Evolutionary conservation across 2,113 vertebrate genomes (phyloP), one percentile per base, ranked within the genome.

Genomic region (Mormyrus iriodes): DNA sequence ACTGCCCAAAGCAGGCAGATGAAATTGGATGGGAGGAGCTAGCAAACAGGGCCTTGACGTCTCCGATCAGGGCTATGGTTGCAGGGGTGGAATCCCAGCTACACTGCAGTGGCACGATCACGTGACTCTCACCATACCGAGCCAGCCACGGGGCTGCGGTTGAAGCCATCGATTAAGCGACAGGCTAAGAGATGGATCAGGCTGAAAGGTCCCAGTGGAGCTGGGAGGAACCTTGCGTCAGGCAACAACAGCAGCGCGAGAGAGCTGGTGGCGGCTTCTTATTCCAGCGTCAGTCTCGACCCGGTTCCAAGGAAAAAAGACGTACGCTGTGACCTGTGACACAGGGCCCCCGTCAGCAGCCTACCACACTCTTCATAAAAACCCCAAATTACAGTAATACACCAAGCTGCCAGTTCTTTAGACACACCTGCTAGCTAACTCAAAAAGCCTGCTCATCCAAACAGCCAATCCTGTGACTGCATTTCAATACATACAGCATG

Each of bases 81-180:
- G 13, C 24, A 24, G 84, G 27, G 49, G 49, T 69, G 61, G 61
- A 69, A 86, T 19, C 85, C 85, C 49, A 44, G 52, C 31, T 19
- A 87, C 53, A 1, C n/a, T 24, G 49, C 27, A 87, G 42, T 13
- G 21, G 53, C 52, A 49, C 5, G 39, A 31, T 21, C 82, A 52
- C 4, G 19, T 61, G 88, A n/a, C 42, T 13, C 83, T 52, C 76
- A 65, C n/a, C 35, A 31, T 31, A 15, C 7, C 24, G 27, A 83
- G 76, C 35, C 85, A 55, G 49, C 61, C n/a, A 53, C 15, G 19
- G 42, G 21, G 52, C 76, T 55, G 48, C 21, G 19, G 51, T 55
- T 84, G 49, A 48, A 53, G 31, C 27, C 79, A 85, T 58, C 42
- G 88, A 84, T 89, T 85, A 85, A 89, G 52, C 21, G 88, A 61